phyloP scores from a whole-genome alignment of 2,888 invertebrate species.

The Lasiommata megera region DNA sequence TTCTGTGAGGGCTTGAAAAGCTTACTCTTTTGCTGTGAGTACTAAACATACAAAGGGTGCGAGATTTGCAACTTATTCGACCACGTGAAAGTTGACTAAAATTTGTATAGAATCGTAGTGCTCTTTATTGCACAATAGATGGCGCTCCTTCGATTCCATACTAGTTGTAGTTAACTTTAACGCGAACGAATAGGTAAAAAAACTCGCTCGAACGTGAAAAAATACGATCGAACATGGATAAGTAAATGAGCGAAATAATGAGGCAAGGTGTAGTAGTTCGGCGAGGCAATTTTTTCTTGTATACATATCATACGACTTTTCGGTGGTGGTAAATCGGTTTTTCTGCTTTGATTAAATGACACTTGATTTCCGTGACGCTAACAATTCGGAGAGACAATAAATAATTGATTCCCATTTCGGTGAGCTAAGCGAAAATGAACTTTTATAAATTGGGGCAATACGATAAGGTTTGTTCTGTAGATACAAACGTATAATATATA shows the following conservation, averaged over 20 bases:
- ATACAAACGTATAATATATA: background rate
- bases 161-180: no score
- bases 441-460: background rate
- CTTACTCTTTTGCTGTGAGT: no score
- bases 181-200: no score
- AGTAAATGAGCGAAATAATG: slow-evolving; percentile 59
- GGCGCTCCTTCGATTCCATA: no score
- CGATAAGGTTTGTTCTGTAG: background rate
- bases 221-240: slow-evolving; percentile 39
- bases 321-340: slow-evolving; percentile 24
- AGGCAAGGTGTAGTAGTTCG: slow-evolving; percentile 31
- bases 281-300: slow-evolving; percentile 47
- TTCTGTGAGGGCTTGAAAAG: no score
- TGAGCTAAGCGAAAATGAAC: background rate
- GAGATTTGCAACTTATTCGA: no score
- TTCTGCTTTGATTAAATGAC: background rate
- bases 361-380: slow-evolving; percentile 3
- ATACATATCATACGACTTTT: slow-evolving; percentile 60
- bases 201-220: no score
- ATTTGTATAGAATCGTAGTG: no score
- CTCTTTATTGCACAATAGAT: no score
- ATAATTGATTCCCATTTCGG: slow-evolving; percentile 20
- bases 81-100: no score
- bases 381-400: slow-evolving; percentile 24
- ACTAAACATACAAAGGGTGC: no score